Conservation (phyloP, 2,113 vertebrate species). For the Calyptommatus sinebrachiatus region DNA sequence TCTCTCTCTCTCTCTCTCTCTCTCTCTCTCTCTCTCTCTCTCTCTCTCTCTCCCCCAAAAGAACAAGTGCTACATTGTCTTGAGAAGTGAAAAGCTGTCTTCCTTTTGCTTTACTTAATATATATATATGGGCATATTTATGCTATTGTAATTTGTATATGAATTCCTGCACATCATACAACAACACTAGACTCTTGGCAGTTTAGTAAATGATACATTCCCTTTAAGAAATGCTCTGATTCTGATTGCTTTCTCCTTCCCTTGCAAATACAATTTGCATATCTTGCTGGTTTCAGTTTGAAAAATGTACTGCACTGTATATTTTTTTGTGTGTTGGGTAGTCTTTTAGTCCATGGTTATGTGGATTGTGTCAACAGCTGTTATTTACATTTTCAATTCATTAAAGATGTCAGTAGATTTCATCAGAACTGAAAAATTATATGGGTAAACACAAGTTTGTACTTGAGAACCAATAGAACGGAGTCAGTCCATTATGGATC, state of each 20-base stretch:
- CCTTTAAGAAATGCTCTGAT: accelerated
- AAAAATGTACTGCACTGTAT: not conserved
- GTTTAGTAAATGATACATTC: not conserved
- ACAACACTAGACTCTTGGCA: not conserved
- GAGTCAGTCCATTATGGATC: no score
- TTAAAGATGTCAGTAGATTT: no score
- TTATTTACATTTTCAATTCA: not conserved
- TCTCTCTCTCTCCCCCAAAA: conserved; percentile 14
- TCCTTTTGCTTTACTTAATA: conserved; percentile 11
- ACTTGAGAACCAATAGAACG: no score
- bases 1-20: conserved; percentile 19
- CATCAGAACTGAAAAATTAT: no score
- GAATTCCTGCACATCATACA: not conserved
- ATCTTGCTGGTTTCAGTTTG: not conserved
- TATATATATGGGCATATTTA: not conserved
- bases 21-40: conserved; percentile 14
- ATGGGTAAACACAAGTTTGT: no score
- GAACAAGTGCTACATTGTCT: conserved; percentile 21
- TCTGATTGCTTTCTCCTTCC: not conserved
- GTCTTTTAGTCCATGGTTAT: not conserved
- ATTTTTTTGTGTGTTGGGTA: accelerated
- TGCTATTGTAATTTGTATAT: not conserved
- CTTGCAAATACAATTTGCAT: conserved; percentile 15
- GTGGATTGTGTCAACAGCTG: accelerated
- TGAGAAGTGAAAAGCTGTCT: conserved; percentile 13